A percentile compares a stretch with the other conserved stretches of the same genome.
Evolutionary conservation across 2,888 invertebrate species (phyloP).

Genomic region (Allacma fusca): DNA sequence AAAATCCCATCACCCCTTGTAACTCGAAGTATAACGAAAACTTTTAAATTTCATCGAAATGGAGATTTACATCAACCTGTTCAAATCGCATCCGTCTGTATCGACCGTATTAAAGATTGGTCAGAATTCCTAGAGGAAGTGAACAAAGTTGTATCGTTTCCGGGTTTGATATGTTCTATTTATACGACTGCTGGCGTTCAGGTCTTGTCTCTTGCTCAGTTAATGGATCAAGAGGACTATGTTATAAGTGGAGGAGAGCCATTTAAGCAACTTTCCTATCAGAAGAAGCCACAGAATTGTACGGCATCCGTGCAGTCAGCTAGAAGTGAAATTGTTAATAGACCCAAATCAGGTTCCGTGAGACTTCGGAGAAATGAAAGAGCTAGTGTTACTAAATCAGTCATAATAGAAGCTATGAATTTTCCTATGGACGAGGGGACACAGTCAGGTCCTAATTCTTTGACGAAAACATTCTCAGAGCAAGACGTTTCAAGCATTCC

Average conservation of each 20-base stretch:
- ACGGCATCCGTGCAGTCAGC: conserved; percentile 14
- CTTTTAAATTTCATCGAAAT: conserved; percentile 54
- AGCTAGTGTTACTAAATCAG: conserved; percentile 54
- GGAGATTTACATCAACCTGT: conserved; percentile 48
- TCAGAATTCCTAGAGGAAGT: conserved; percentile 51
- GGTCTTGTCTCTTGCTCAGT: conserved; percentile 48
- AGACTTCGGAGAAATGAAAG: conserved; percentile 48
- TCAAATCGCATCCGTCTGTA: conserved; percentile 43
- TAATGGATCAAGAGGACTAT: conserved; percentile 51
- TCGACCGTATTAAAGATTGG: conserved; percentile 52
- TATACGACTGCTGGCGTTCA: conserved; percentile 55
- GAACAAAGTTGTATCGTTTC: conserved; percentile 46
- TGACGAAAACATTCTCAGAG: conserved; percentile 60
- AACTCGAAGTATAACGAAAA: conserved; percentile 32
- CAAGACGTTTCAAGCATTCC: conserved; percentile 59
- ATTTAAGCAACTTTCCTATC: conserved; percentile 46
- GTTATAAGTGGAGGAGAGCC: conserved; percentile 55
- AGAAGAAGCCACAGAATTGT: background rate
- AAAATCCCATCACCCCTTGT: conserved; percentile 45
- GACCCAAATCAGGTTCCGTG: conserved; percentile 36
- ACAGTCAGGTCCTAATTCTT: conserved; percentile 45
- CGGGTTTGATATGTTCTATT: conserved; percentile 51
- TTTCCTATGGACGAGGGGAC: conserved; percentile 32
- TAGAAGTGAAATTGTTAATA: conserved; percentile 30
- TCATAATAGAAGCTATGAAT: conserved; percentile 53